Conservation (phyloP, 2,113 vertebrate species). For the Macroglossus sobrinus region DNA sequence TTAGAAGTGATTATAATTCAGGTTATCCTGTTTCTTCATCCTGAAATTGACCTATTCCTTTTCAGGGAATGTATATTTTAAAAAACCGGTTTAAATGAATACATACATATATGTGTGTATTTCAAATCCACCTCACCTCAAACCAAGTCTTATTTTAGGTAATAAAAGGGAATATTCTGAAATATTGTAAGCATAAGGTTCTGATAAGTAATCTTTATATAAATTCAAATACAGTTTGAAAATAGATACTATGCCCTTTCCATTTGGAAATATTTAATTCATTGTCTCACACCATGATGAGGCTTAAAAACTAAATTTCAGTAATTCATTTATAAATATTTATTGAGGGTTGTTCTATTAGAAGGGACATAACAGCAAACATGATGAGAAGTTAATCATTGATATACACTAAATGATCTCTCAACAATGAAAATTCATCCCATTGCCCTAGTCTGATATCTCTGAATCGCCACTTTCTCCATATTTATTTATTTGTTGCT, state of each 20-base stretch:
- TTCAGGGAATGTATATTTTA: not conserved
- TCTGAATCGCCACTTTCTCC: not conserved
- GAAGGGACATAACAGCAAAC: not conserved
- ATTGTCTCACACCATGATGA: not conserved
- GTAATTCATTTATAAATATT: constrained; percentile 19
- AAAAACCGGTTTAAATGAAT: not conserved
- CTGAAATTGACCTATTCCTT: not conserved
- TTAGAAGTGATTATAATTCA: not conserved
- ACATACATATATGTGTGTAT: not conserved
- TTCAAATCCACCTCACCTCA: not conserved
- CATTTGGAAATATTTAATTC: constrained; percentile 25
- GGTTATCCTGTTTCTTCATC: not conserved
- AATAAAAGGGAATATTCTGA: constrained; percentile 16
- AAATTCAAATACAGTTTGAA: not conserved
- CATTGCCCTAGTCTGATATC: not conserved
- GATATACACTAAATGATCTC: not conserved
- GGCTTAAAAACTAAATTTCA: constrained; percentile 2
- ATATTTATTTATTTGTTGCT: not conserved
- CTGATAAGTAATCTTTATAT: not conserved
- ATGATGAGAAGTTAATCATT: not conserved
- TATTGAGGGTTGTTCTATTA: not conserved
- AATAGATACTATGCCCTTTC: not conserved
- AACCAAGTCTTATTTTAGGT: not conserved
- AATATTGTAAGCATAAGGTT: not conserved
- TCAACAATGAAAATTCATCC: not conserved